These are phyloP conservation scores for Esperia sulphurella DNA, from an alignment of 2,888 invertebrate species.

Conservation along the genomic window DNA sequence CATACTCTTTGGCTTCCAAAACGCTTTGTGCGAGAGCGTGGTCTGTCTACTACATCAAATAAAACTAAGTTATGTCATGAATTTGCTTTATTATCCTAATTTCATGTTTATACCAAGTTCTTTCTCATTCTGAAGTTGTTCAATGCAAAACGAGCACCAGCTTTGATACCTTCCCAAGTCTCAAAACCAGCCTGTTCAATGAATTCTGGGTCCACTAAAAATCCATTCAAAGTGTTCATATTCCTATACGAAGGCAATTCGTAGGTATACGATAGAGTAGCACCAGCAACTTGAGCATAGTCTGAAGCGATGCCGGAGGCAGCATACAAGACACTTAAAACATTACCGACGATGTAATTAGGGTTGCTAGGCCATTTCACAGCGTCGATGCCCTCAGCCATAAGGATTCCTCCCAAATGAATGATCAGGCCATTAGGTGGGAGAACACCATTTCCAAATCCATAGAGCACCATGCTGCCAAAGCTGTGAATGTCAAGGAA, in stretches of 20 bases:
- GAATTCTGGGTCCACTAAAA: conserved; percentile 74
- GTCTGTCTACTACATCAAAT: no score
- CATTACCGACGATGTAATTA: conserved; percentile 69
- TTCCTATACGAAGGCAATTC: conserved; percentile 73
- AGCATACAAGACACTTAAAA: conserved; percentile 67
- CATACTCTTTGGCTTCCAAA: no score
- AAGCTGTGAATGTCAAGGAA: conserved; percentile 87
- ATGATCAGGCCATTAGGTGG: conserved; percentile 62
- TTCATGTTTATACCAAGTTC: background rate
- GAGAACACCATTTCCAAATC: conserved; percentile 42
- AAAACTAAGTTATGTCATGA: no score
- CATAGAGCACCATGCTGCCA: conserved; percentile 76
- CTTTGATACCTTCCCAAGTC: conserved; percentile 80
- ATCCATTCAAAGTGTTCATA: conserved; percentile 58
- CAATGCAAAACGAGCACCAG: conserved; percentile 56
- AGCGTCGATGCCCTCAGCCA: conserved; percentile 52
- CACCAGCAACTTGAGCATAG: conserved; percentile 60
- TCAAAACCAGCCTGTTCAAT: conserved; percentile 79
- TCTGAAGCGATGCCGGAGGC: conserved; percentile 83
- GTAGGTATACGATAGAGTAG: conserved; percentile 75
- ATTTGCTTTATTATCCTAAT: background rate
- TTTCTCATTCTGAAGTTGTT: conserved; percentile 14
- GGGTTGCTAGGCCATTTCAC: conserved; percentile 50
- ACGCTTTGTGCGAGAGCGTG: no score
- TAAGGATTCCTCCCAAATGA: conserved; percentile 42